Percentiles rank a stretch among this genome's conserved stretches.
phyloP scores from a whole-genome alignment of 2,797 vertebrate genomes.

The Menidia menidia region DNA sequence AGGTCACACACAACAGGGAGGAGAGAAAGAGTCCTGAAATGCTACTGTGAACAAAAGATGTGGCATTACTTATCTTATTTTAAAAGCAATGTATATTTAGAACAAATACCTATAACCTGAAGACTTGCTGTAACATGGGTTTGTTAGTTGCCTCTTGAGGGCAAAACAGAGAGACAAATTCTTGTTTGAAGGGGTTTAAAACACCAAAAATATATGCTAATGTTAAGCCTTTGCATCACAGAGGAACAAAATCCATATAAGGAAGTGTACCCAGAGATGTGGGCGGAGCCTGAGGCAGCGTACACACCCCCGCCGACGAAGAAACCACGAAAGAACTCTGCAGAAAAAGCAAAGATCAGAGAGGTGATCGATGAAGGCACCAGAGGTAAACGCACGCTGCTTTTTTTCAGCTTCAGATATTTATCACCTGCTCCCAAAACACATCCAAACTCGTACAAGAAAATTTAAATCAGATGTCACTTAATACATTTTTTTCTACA shows the following conservation, averaged over 20 bases:
- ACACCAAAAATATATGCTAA: background rate
- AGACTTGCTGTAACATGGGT: no score
- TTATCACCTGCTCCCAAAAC: background rate
- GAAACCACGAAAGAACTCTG: slow-evolving; percentile 92
- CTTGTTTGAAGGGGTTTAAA: no score
- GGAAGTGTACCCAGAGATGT: slow-evolving; percentile 96
- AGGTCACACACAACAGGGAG: background rate
- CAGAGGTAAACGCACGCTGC: slow-evolving; percentile 83
- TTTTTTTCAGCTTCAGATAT: background rate
- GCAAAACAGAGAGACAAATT: no score
- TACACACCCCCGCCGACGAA: slow-evolving; percentile 93
- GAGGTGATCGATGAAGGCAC: slow-evolving; percentile 98
- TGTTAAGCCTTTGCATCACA: slow-evolving; percentile 50
- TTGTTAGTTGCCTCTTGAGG: no score
- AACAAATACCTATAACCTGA: no score
- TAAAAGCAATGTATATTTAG: background rate
- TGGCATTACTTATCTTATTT: background rate
- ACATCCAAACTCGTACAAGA: background rate
- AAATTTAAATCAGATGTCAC: background rate
- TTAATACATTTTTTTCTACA: background rate
- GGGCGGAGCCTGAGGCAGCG: slow-evolving; percentile 93
- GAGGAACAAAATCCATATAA: slow-evolving; percentile 96
- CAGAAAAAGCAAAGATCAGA: slow-evolving; percentile 89
- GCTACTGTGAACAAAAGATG: no score
- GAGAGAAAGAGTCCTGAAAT: no score